Evolutionary conservation across 2,797 vertebrate species (phyloP), one percentile per base, ranked within the genome.

Genomic region (Epinephelus coioides): DNA sequence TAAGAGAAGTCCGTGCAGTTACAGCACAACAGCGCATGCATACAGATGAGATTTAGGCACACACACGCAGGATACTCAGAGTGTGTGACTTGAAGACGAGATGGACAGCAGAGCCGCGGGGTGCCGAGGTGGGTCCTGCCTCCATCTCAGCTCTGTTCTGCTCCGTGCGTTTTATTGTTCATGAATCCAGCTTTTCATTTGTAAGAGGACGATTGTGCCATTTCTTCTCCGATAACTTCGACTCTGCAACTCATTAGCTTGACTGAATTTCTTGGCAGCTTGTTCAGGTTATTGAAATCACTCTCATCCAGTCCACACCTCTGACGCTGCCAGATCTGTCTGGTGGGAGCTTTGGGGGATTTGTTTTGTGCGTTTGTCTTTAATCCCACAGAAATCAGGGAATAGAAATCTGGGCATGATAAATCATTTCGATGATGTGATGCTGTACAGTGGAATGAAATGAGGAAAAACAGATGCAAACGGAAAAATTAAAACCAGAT

Each of bases 1-100:
- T 65, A 75, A 69, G 43, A 76, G 46, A 50, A 73, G 19, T 67
- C n/a, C 14, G 18, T 55, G 30, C 30, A 69, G 46, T 69, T 61
- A 69, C 13, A 78, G 53, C 43, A 65, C 21, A 56, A 40, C 54
- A 57, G 38, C 62, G 21, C 62, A 38, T 25, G 44, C 73, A 79
- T 57, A 38, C 44, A 63, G 14, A 79, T 64, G 13, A 25, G 46
- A 59, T 43, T 5, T 43, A 67, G 21, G 14, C 15, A 17, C 23
- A 49, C 18, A 30, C 5, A 44, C 51, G 21, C 30, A 49, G 8
- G 27, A 34, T 19, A 50, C 59, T 34, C 18, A 19, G 47, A 17
- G 54, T 30, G 54, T 30, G 4, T 18, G 25, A 30, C 25, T 30
- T 18, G 6, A 17, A 47, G 46, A 47, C 15, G 46, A 47, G 46